These are phyloP conservation scores for Drosophila funebris DNA, from an alignment of 1,140 invertebrate species.

Conservation along the genomic window DNA sequence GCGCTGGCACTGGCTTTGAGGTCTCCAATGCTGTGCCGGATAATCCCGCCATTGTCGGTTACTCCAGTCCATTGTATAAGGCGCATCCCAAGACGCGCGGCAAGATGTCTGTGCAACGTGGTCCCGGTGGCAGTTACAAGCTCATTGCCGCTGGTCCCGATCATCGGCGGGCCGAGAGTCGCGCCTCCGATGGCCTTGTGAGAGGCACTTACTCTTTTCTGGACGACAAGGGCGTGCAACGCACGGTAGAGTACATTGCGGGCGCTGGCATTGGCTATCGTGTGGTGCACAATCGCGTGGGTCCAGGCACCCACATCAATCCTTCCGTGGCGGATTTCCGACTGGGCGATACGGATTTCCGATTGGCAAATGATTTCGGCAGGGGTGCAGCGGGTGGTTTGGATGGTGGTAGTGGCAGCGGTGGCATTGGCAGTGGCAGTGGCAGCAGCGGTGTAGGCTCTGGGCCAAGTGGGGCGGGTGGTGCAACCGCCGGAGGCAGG, in stretches of 20 bases:
- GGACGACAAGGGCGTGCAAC: constrained; percentile 89
- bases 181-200: constrained; percentile 88
- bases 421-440: constrained; percentile 7
- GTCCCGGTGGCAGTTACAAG: constrained; percentile 83
- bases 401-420: constrained; percentile 21
- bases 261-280: constrained; percentile 90
- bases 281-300: constrained; percentile 84
- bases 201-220: constrained; percentile 90
- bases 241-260: constrained; percentile 89
- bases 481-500: background rate
- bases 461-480: constrained; percentile 1
- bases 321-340: constrained; percentile 71
- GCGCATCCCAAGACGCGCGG: constrained; percentile 68
- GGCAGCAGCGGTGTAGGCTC: constrained; percentile 13
- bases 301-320: constrained; percentile 77
- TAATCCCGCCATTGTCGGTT: constrained; percentile 80
- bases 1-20: constrained; percentile 89
- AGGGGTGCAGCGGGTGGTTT: constrained; percentile 57
- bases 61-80: constrained; percentile 78
- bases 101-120: constrained; percentile 75
- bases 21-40: constrained; percentile 89
- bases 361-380: constrained; percentile 75
- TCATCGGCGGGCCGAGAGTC: constrained; percentile 88
- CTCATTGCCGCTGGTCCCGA: constrained; percentile 89
- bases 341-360: constrained; percentile 65